Base-by-base conservation (phyloP, 1,140 invertebrate genomes). In the Cotesia chilonis region DNA sequence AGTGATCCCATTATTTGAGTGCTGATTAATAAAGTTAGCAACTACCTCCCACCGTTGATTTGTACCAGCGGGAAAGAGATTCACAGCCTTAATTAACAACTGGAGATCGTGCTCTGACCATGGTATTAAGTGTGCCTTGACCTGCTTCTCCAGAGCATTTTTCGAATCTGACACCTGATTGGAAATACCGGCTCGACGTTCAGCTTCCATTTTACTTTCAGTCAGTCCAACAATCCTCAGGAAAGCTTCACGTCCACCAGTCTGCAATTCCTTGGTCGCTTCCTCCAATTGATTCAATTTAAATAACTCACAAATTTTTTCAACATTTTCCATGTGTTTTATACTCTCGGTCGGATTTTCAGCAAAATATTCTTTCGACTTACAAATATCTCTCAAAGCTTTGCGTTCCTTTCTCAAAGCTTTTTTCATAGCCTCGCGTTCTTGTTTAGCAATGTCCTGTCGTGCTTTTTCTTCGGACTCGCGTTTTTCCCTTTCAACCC, bases 41-140 rank as follows among this genome's bases (percentile, higher is more conserved):
- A 99, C 95, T 0, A 98, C 96, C 72, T 98, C 96, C 97, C 97
- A 99, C 77, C 96, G 90, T 81, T 98, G 94, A 84, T 92, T 94
- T 0, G 97, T 99, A 12, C 98, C 97, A 55, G 96, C 96, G 0
- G 98, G 97, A 84, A 98, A 99, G 2, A 99, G 82, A 88, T 98
- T 98, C 0, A 98, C 96, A 47, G 95, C 96, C 85, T 99, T 99
- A 17, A 98, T 97, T 1, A 99, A 88, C 14, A 97, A 83, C 77
- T 96, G 94, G 0, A 96, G 87, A 78, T 99, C 96, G 68, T 90
- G 90, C 65, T 91, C 89, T 17, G 88, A 90, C 97, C 97, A 99
- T 5, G 82, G 82, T 2, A 90, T 87, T 6, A 90, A 84, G 4
- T 87, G 79, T 38, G 84, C 84, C 70, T 88, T 88, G 0, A 82